Conservation (phyloP, 2,888 invertebrate genomes). For the Diadromus collaris region DNA sequence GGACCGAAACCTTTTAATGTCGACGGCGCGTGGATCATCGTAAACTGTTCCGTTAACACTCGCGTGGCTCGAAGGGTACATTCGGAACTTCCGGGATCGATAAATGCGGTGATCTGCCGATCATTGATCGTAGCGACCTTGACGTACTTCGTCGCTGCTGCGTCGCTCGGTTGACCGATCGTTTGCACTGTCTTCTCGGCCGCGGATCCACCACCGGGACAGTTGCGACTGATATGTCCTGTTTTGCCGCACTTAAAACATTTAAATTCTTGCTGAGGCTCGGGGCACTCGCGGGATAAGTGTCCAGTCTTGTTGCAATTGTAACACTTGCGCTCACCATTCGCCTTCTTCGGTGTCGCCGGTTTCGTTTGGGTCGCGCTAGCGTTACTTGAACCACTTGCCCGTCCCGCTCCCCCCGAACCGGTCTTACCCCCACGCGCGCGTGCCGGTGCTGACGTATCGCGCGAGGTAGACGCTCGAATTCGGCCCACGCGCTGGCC, state of each 20-base stretch:
- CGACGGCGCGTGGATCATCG: neutral
- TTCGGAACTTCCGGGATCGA: constrained; percentile 4
- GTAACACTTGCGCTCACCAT: too few relatives aligned
- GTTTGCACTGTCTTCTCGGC: neutral
- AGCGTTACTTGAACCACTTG: neutral
- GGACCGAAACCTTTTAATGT: neutral
- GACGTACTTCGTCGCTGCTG: neutral
- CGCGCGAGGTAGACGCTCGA: neutral
- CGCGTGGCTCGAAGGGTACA: neutral
- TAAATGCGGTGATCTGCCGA: neutral
- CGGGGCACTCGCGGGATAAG: neutral
- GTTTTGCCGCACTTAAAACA: constrained; percentile 11
- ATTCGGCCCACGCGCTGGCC: neutral
- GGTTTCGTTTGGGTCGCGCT: neutral
- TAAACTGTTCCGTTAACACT: neutral
- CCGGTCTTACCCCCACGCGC: too few relatives aligned
- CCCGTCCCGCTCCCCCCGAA: neutral
- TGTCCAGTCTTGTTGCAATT: neutral
- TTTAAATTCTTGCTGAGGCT: neutral
- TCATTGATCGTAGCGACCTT: neutral
- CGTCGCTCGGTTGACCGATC: neutral
- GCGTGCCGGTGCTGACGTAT: too few relatives aligned
- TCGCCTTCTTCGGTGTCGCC: neutral
- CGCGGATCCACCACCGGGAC: neutral
- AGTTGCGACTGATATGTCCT: constrained; percentile 7